Conservation (phyloP, 37 sponge, comb jelly and placozoan species). For the Aphrocallistes beatrix region DNA sequence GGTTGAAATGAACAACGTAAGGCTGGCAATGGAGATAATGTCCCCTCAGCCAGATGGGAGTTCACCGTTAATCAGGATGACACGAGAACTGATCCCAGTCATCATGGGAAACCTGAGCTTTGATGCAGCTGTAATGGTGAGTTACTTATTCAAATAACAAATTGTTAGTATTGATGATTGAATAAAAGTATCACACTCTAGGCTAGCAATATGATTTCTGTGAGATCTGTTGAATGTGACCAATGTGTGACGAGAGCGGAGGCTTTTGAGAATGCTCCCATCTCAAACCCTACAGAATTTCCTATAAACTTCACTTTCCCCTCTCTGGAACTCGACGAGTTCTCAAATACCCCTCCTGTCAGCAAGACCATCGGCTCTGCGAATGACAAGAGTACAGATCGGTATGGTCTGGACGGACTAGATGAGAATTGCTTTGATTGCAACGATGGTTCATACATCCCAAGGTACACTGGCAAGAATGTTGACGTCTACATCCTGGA, state of each 20-base stretch:
- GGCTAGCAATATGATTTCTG: not conserved
- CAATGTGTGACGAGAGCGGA: not conserved
- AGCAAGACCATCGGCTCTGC: not conserved
- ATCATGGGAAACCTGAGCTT: not conserved
- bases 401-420: not conserved
- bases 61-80: not conserved
- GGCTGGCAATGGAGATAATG: not conserved
- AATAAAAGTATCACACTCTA: not conserved
- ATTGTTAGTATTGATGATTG: not conserved
- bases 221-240: not conserved
- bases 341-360: not conserved
- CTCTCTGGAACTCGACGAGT: not conserved
- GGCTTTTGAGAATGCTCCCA: not conserved
- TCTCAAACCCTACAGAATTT: too few relatives aligned
- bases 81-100: not conserved
- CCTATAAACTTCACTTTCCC: not conserved
- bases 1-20: not conserved
- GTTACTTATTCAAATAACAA: not conserved
- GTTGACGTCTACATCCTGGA: slow-evolving; percentile 27
- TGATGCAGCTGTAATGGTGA: not conserved
- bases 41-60: not conserved
- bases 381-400: not conserved
- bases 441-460: not conserved
- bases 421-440: not conserved
- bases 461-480: slow-evolving; percentile 4